Percentiles rank a stretch among this genome's conserved stretches.
phyloP scores from a whole-genome alignment of 2,113 vertebrate species.

The Hemibates koningsi region DNA sequence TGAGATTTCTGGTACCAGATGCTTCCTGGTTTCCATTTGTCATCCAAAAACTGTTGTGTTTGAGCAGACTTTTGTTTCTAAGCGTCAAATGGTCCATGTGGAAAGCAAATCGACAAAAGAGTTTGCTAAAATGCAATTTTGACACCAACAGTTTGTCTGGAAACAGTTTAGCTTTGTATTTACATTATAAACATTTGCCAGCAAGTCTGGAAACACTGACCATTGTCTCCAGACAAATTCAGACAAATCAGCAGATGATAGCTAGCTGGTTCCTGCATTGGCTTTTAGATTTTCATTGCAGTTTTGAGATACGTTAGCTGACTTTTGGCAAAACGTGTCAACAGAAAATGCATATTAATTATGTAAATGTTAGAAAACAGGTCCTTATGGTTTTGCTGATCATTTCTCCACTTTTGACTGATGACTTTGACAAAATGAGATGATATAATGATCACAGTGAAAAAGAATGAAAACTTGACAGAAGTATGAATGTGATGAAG shows the following conservation, averaged over 20 bases:
- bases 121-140: fast-evolving
- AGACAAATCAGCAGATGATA: not conserved
- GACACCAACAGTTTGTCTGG: not conserved
- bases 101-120: not conserved
- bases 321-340: not conserved
- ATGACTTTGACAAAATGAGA: not conserved
- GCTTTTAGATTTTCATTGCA: not conserved
- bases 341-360: not conserved
- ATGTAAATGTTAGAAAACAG: not conserved
- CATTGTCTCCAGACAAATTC: not conserved
- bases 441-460: not conserved
- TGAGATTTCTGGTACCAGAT: not conserved
- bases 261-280: not conserved
- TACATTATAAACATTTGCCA: not conserved
- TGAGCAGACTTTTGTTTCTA: not conserved
- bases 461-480: not conserved
- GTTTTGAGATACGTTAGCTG: not conserved
- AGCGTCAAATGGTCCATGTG: no score
- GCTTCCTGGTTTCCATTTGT: not conserved
- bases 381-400: fast-evolving
- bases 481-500: not conserved
- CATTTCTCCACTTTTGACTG: not conserved
- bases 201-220: not conserved
- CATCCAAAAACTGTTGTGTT: fast-evolving
- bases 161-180: not conserved